Conservation (phyloP, 2,113 vertebrate genomes). For the Leucosticte australis region DNA sequence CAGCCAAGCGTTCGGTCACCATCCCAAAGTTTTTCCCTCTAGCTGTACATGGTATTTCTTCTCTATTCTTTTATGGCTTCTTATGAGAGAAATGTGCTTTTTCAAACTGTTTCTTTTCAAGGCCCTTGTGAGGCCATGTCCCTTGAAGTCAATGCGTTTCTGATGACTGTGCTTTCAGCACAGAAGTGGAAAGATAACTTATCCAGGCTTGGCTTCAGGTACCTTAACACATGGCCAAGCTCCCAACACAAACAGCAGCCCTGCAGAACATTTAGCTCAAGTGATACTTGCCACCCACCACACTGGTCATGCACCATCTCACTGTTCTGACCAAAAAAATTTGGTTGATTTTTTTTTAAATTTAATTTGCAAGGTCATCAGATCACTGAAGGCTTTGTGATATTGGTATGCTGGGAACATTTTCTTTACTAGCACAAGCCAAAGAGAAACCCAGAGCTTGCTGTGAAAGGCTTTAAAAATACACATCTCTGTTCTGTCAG, state of each 20-base stretch:
- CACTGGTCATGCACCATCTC: neutral
- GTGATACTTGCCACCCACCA: neutral
- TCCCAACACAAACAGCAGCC: neutral
- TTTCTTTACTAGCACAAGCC: neutral
- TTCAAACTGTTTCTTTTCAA: neutral
- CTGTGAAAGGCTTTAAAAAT: neutral
- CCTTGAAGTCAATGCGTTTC: neutral
- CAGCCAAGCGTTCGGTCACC: neutral
- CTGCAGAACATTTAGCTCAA: neutral
- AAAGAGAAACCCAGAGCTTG: neutral
- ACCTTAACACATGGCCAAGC: neutral
- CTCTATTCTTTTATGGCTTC: neutral
- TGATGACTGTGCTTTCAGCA: neutral
- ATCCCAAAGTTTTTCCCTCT: neutral
- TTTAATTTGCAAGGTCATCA: neutral
- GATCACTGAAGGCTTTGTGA: neutral
- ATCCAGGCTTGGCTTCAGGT: neutral
- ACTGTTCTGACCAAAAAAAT: neutral
- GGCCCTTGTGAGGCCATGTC: neutral
- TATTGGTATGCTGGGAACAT: rapidly evolving
- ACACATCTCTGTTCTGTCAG: neutral
- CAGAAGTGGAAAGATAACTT: neutral
- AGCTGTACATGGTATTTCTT: neutral
- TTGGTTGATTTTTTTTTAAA: neutral
- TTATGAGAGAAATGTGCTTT: neutral